Evolutionary conservation across 2,888 invertebrate genomes (phyloP).

Genomic region (Idaea straminata): DNA sequence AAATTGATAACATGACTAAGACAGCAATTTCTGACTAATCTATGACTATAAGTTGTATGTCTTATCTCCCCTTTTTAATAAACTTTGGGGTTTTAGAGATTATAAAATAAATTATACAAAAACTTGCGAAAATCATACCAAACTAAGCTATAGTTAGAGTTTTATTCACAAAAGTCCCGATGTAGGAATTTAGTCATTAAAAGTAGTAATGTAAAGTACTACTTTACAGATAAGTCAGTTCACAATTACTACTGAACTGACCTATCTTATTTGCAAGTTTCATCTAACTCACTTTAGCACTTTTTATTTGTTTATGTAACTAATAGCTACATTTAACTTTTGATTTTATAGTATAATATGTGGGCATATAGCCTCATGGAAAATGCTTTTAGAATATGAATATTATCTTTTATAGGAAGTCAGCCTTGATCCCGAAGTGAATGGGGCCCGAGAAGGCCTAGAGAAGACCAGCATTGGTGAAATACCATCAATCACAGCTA

Average conservation of each 20-base stretch:
- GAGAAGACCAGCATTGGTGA: constrained; percentile 62
- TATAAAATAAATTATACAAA: too few relatives aligned
- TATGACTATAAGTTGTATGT: background rate
- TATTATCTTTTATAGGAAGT: constrained; percentile 56
- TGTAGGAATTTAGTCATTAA: too few relatives aligned
- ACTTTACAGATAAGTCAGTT: too few relatives aligned
- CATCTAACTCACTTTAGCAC: too few relatives aligned
- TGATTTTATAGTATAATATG: background rate
- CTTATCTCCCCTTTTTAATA: background rate
- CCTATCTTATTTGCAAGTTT: too few relatives aligned
- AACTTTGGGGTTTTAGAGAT: background rate
- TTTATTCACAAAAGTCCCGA: too few relatives aligned
- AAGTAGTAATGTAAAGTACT: too few relatives aligned
- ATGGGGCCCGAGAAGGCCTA: constrained; percentile 63
- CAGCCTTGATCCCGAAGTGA: constrained; percentile 67
- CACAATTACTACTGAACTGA: too few relatives aligned
- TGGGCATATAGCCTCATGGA: background rate
- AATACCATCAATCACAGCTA: constrained; percentile 67
- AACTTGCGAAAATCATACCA: too few relatives aligned
- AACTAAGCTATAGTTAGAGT: too few relatives aligned
- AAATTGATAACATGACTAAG: background rate
- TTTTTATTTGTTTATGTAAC: too few relatives aligned
- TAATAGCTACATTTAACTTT: too few relatives aligned
- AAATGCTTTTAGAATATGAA: background rate
- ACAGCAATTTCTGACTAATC: background rate